These are phyloP conservation scores for Mycalesis mineus DNA, from an alignment of 2,888 invertebrate genomes.

Conservation along the genomic window DNA sequence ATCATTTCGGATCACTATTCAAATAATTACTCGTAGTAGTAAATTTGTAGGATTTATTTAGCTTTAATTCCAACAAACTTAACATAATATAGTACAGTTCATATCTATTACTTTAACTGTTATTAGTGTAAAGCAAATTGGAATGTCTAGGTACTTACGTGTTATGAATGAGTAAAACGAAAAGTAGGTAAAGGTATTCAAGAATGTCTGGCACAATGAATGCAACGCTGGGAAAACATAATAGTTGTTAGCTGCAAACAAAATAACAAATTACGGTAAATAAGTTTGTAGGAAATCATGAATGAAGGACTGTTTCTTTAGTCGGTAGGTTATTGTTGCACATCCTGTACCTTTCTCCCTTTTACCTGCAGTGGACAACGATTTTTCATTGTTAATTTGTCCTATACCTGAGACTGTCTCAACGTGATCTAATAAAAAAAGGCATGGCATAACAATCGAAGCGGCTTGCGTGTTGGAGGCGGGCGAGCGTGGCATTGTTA, in stretches of 20 bases:
- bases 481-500: conserved; percentile 43
- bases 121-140: not conserved
- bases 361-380: conserved; percentile 55
- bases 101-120: too few relatives aligned
- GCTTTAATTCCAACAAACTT: too few relatives aligned
- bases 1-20: too few relatives aligned
- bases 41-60: too few relatives aligned
- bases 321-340: conserved; percentile 43
- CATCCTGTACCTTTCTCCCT: conserved; percentile 66
- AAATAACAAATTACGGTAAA: conserved; percentile 18
- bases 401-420: conserved; percentile 61
- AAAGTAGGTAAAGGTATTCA: not conserved
- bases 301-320: conserved; percentile 43
- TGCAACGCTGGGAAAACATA: too few relatives aligned
- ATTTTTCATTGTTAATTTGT: conserved; percentile 56
- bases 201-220: not conserved
- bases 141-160: not conserved
- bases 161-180: too few relatives aligned
- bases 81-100: too few relatives aligned
- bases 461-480: conserved; percentile 52
- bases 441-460: conserved; percentile 59
- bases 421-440: conserved; percentile 63
- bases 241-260: not conserved
- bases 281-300: conserved; percentile 42
- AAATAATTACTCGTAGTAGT: too few relatives aligned